Evolutionary conservation across 1,140 invertebrate genomes (phyloP).

Genomic region (Apolygus lucorum): DNA sequence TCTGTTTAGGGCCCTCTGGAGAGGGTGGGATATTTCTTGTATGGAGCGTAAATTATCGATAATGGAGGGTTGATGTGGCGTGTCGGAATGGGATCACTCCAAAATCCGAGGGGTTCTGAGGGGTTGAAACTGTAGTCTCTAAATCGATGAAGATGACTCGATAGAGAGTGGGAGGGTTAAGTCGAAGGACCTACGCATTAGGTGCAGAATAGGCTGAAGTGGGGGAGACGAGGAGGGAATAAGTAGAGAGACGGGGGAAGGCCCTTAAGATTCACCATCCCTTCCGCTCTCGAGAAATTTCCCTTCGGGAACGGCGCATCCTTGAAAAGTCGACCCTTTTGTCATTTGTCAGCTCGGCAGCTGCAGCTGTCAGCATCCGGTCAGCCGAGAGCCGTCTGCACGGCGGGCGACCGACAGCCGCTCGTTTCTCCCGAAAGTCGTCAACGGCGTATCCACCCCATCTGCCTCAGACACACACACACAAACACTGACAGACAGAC

Average conservation of each 20-base stretch:
- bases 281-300: background rate
- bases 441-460: no score
- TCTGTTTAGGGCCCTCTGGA: background rate
- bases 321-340: no score
- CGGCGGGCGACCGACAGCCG: no score
- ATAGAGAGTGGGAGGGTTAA: background rate
- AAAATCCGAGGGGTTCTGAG: background rate
- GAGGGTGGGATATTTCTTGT: background rate
- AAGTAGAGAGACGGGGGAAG: no score
- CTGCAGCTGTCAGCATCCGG: background rate
- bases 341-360: background rate
- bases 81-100: background rate
- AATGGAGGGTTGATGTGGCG: constrained; percentile 3
- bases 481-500: no score
- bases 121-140: background rate
- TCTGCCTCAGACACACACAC: no score
- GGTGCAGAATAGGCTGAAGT: background rate
- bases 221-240: no score
- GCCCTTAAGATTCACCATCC: no score
- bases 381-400: background rate
- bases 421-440: no score
- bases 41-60: constrained; percentile 3
- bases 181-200: background rate
- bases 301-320: no score
- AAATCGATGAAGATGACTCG: background rate